These are phyloP conservation scores for Albula goreensis DNA, from an alignment of 2,113 vertebrate species.

Conservation along the genomic window DNA sequence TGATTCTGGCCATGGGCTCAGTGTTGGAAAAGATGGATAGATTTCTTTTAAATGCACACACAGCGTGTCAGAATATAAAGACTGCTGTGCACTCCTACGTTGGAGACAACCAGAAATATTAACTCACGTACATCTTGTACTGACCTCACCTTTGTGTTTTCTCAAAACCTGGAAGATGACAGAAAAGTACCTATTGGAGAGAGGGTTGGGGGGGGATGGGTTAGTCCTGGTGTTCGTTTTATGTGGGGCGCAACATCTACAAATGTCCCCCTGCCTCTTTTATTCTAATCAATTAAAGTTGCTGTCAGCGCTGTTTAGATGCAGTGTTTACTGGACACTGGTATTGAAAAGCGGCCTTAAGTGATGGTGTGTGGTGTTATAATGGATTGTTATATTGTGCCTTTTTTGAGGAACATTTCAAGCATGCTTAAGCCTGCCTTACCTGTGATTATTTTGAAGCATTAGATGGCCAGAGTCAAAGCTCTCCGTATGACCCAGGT, in stretches of 20 bases:
- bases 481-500: background rate
- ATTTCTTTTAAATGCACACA: slow-evolving; percentile 74
- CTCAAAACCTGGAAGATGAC: slow-evolving; percentile 56
- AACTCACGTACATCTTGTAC: slow-evolving; percentile 60
- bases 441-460: slow-evolving; percentile 4
- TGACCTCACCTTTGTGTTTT: slow-evolving; percentile 55
- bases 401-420: background rate
- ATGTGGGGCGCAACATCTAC: slow-evolving; percentile 64
- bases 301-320: slow-evolving; percentile 61
- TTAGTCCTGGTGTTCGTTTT: slow-evolving; percentile 48
- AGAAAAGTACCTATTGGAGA: slow-evolving; percentile 56
- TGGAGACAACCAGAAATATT: slow-evolving; percentile 61
- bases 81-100: slow-evolving; percentile 65
- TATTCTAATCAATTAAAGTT: slow-evolving; percentile 63
- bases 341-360: slow-evolving; percentile 53
- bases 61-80: slow-evolving; percentile 67
- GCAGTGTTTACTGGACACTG: slow-evolving; percentile 52
- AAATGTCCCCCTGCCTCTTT: slow-evolving; percentile 55
- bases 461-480: background rate
- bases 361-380: slow-evolving; percentile 53
- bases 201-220: background rate
- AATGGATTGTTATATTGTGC: slow-evolving; percentile 43
- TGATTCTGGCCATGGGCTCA: slow-evolving; percentile 70
- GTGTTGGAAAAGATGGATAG: slow-evolving; percentile 72
- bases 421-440: background rate